A percentile compares a stretch with the other conserved stretches of the same genome.
These are phyloP conservation scores for Paguma larvata DNA, from an alignment of 2,797 vertebrate genomes.

Conservation along the genomic window DNA sequence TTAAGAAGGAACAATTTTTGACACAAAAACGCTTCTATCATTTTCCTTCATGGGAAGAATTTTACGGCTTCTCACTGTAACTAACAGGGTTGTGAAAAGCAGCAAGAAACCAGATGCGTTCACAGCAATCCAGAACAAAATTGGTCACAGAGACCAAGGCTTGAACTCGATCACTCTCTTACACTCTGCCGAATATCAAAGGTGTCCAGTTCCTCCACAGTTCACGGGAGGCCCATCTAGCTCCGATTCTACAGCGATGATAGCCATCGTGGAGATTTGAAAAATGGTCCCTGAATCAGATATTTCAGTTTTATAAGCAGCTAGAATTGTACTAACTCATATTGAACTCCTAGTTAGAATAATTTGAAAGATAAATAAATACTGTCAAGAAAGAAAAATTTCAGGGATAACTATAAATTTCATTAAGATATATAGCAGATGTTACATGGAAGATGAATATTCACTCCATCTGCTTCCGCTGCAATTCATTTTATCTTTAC, in stretches of 20 bases:
- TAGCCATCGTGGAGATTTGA: not conserved
- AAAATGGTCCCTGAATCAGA: constrained; percentile 15
- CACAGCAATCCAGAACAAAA: constrained; percentile 70
- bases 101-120: constrained; percentile 73
- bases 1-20: constrained; percentile 27
- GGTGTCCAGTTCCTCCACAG: not conserved
- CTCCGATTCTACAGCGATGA: not conserved
- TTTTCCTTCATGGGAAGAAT: constrained; percentile 71
- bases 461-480: constrained; percentile 63
- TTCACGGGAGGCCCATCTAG: not conserved
- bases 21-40: constrained; percentile 59
- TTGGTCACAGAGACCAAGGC: constrained; percentile 38
- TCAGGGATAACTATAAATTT: constrained; percentile 60
- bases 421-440: constrained; percentile 69
- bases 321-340: constrained; percentile 19
- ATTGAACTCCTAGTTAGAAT: constrained; percentile 60
- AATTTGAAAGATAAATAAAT: constrained; percentile 74
- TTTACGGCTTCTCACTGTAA: constrained; percentile 61
- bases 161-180: constrained; percentile 25
- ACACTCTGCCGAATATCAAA: not conserved
- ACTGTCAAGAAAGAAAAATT: constrained; percentile 69
- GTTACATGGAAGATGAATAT: constrained; percentile 68
- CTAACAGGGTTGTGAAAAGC: constrained; percentile 31
- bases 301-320: not conserved
- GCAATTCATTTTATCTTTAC: constrained; percentile 51